Evolutionary conservation across 37 sponge, comb jelly and placozoan genomes (phyloP).

Genomic region (Agelas oroides): DNA sequence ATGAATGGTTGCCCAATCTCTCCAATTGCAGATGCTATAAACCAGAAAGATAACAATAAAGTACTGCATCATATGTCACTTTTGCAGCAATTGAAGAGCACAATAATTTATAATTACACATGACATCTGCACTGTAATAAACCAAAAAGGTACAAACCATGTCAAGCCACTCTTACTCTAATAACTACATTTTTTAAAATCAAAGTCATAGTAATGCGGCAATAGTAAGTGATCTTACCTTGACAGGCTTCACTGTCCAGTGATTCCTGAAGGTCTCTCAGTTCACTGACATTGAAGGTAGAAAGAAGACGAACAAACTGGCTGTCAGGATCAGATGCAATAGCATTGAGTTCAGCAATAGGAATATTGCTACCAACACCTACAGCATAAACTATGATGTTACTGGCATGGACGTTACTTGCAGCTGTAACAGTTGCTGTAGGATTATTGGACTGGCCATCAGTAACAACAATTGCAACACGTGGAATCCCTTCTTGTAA

Average conservation of each 20-base stretch:
- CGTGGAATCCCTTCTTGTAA: constrained; percentile 4
- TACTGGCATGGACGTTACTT: neutral
- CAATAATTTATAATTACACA: no score
- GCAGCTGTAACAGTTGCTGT: constrained; percentile 5
- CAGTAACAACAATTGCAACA: constrained; percentile 42
- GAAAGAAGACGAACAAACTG: neutral
- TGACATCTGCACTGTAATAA: no score
- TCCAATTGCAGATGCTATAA: no score
- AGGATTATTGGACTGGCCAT: constrained; percentile 37
- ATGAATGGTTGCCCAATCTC: no score
- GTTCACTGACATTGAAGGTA: neutral
- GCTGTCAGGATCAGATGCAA: constrained; percentile 31
- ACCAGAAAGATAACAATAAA: no score
- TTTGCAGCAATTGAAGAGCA: no score
- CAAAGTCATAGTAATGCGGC: no score
- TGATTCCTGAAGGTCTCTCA: neutral
- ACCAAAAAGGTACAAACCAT: no score
- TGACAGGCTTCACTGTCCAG: constrained; percentile 20
- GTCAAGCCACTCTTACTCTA: no score
- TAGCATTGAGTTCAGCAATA: constrained; percentile 2
- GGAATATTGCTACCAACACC: neutral
- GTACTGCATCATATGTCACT: no score
- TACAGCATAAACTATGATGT: constrained; percentile 20
- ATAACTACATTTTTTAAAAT: no score
- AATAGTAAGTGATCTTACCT: no score